Base-by-base conservation (phyloP, 2,888 invertebrate species). In the Drosophila putrida region DNA sequence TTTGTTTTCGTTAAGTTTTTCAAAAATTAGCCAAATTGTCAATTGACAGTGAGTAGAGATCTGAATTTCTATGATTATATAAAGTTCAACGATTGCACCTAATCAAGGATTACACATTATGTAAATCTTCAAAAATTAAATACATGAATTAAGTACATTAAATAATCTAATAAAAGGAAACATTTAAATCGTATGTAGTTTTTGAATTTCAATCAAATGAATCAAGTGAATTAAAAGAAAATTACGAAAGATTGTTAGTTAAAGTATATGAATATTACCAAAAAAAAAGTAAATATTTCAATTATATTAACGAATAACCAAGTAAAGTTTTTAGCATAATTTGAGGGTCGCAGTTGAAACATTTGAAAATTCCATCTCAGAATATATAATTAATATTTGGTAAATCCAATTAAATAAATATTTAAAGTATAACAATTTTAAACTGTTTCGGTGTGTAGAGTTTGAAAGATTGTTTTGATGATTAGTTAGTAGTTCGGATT, bases 291-390 rank as follows among this genome's bases (percentile, higher is more conserved):
- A 36, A 33, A 38, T 62, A 64, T 55, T 43, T 54, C 6, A 53
- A 54, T 47, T 11, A 20, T 60, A 53, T 36, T 38, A 31, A 36
- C 13, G 46, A 55, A 50, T 44, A 66, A 61, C 15, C 54, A 43
- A 39, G 41, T 25, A 36, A 43, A 61, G 44, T 59, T 35, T 39
- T 41, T 67, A 67, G 57, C 50, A 66, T 60, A 59, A 55, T 47
- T 67, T 64, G 75, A 67, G 50, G 64, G 71, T 75, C 71, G 36
- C 75, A 75, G 64, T 53, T 75, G n/a, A 55, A 57, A 35, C 27
- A 57, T 43, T 46, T 28, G 31, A 58, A 54, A 64, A 67, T 64
- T 75, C 60, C 58, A 75, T 71, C 53, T 59, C 51, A 75, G 35
- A 57, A 54, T 27, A 54, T 44, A 59, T 51, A 44, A 59, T 47